Evolutionary conservation across 30 jellyfish, hydroid and myxozoan species (phyloP).

Genomic region (Catostylus mosaicus): DNA sequence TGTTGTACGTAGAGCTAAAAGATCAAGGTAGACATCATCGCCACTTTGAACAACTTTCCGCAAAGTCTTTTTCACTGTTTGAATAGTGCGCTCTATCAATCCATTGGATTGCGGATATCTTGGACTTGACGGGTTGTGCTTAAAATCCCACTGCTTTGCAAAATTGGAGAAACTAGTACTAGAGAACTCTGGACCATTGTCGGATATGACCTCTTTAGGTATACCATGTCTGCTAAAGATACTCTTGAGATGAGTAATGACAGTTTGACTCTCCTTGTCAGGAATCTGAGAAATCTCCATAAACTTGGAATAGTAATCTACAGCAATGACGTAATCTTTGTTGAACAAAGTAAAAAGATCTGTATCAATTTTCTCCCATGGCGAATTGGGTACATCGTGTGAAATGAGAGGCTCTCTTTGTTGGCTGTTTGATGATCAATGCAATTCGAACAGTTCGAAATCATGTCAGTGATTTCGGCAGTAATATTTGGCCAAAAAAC

Average conservation of each 20-base stretch:
- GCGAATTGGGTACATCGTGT: constrained; percentile 39
- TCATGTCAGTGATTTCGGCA: too few species aligned
- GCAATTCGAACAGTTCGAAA: constrained; percentile 33
- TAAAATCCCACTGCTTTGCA: constrained; percentile 41
- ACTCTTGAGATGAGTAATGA: background rate
- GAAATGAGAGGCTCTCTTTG: too few species aligned
- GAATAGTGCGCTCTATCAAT: constrained; percentile 41
- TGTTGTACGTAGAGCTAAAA: constrained; percentile 48
- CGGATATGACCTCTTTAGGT: constrained; percentile 37
- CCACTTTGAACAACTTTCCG: constrained; percentile 35
- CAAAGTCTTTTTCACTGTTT: constrained; percentile 40
- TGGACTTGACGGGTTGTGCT: constrained; percentile 38
- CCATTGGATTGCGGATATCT: constrained; percentile 40
- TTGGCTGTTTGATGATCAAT: constrained; percentile 36
- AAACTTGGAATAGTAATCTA: too few species aligned
- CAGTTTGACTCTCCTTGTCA: too few species aligned
- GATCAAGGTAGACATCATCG: constrained; percentile 21
- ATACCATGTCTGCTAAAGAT: constrained; percentile 13
- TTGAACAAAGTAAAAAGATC: too few species aligned
- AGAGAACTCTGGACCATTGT: too few species aligned
- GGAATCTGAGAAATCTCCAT: too few species aligned
- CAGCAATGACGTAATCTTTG: too few species aligned
- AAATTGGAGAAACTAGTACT: background rate
- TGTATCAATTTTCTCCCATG: too few species aligned
- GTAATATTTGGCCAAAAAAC: too few species aligned